Evolutionary conservation across 2,113 vertebrate species (phyloP).

Genomic region (Aspiorhynchus laticeps): DNA sequence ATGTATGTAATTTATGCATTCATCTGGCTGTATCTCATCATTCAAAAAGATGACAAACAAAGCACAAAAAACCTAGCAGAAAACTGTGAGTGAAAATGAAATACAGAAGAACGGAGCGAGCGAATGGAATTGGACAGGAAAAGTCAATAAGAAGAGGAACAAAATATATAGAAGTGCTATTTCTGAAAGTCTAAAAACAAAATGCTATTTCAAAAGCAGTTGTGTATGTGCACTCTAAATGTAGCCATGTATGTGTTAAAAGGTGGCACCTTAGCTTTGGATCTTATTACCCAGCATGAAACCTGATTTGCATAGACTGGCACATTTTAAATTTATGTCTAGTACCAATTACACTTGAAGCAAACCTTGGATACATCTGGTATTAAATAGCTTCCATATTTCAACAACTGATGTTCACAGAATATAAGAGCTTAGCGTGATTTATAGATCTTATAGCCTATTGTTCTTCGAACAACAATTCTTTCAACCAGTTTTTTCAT

Average conservation of each 20-base stretch:
- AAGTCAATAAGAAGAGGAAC: background rate
- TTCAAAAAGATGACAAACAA: slow-evolving; percentile 34
- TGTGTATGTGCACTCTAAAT: background rate
- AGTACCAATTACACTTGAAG: background rate
- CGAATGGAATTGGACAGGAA: background rate
- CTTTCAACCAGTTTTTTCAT: background rate
- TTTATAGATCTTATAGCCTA: too few relatives aligned
- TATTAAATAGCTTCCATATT: background rate
- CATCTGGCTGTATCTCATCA: slow-evolving; percentile 21
- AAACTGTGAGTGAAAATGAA: slow-evolving; percentile 1
- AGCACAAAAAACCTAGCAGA: slow-evolving; percentile 10
- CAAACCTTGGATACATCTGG: background rate
- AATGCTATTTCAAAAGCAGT: background rate
- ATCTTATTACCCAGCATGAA: background rate
- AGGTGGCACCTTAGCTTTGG: background rate
- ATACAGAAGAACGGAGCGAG: background rate
- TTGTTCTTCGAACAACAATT: too few relatives aligned
- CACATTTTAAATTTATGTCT: slow-evolving; percentile 8
- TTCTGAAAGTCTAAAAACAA: slow-evolving; percentile 7
- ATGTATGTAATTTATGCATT: slow-evolving; percentile 33
- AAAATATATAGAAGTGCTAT: background rate
- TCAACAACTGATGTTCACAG: background rate
- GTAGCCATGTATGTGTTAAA: background rate
- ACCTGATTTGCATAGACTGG: slow-evolving; percentile 24
- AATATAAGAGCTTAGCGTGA: background rate